Base-by-base conservation (phyloP, 2,113 vertebrate species). In the Sylvietta virens region DNA sequence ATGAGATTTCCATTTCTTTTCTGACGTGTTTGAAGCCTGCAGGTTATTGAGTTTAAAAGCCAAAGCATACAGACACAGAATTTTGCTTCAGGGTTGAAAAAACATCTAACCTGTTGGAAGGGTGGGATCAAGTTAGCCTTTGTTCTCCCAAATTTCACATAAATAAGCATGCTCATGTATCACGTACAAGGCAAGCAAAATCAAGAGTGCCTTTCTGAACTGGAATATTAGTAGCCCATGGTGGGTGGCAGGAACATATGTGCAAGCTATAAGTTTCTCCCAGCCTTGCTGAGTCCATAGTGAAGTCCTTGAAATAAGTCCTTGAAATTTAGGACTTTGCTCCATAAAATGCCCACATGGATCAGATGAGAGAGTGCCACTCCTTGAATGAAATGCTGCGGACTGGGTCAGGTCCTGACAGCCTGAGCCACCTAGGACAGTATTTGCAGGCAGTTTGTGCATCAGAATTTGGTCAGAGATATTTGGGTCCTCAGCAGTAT, bases 21-120 rank as follows among this genome's bases (percentile, higher is more conserved):
- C 57, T 86, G 73, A 84, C 42, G 37, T 83, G 73, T 28, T 56
- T 66, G 44, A 60, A 48, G 64, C 91, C 86, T 95, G 92, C 56
- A 93, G 92, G 90, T 86, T 96, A 65, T 51, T 88, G 78, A 95
- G 81, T 72, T 53, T 64, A 73, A 95, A 93, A 92, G 80, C 76
- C 96, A 96, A 97, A 94, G 94, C 44, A 97, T 28, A 92, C 81
- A 92, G 71, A 79, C 93, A 64, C 27, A 89, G 69, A 92, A 87
- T 91, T 90, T 88, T 79, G 44, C 47, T 88, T 81, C 90, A 81
- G 84, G 90, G 95, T 94, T 97, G 94, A 96, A 95, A 97, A 94
- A 95, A 92, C 86, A 94, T 48, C 39, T 48, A 81, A 94, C 31
- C 53, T 74, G 31, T 86, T 92, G 69, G 73, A 91, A 92, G 94